Conservation (phyloP, 2,113 vertebrate species). For the Notothenia coriiceps region DNA sequence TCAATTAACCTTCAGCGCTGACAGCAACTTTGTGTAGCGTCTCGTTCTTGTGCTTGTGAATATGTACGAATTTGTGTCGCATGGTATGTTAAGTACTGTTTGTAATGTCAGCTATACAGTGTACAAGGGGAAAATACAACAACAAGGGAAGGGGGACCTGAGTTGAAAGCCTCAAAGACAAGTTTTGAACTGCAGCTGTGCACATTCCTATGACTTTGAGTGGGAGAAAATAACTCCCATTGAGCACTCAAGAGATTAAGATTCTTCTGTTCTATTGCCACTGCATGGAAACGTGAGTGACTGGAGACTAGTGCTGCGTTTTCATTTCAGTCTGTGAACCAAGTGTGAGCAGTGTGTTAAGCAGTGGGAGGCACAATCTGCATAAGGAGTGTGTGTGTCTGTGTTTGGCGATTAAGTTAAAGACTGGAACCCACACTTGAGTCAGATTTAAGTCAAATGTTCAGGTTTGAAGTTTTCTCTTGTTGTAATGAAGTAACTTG, state of each 20-base stretch:
- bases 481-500: not conserved
- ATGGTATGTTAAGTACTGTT: slow-evolving; percentile 40
- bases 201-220: slow-evolving; percentile 60
- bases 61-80: slow-evolving; percentile 51
- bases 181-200: slow-evolving; percentile 64
- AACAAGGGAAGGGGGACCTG: not conserved
- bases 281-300: slow-evolving; percentile 42
- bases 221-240: slow-evolving; percentile 59
- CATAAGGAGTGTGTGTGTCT: not conserved
- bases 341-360: slow-evolving; percentile 11
- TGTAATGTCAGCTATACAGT: slow-evolving; percentile 39
- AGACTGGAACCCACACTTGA: not conserved
- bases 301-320: slow-evolving; percentile 24
- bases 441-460: not conserved
- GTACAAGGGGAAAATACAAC: slow-evolving; percentile 30
- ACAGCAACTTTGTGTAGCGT: slow-evolving; percentile 39
- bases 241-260: slow-evolving; percentile 56
- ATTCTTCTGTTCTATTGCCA: slow-evolving; percentile 53
- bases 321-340: not conserved
- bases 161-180: slow-evolving; percentile 57
- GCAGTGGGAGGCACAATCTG: not conserved
- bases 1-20: slow-evolving; percentile 69
- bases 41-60: slow-evolving; percentile 32
- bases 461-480: not conserved
- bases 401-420: not conserved